Evolutionary conservation across 1,140 invertebrate species (phyloP), one percentile per base, ranked within the genome.

Genomic region (Euwallacea similis): DNA sequence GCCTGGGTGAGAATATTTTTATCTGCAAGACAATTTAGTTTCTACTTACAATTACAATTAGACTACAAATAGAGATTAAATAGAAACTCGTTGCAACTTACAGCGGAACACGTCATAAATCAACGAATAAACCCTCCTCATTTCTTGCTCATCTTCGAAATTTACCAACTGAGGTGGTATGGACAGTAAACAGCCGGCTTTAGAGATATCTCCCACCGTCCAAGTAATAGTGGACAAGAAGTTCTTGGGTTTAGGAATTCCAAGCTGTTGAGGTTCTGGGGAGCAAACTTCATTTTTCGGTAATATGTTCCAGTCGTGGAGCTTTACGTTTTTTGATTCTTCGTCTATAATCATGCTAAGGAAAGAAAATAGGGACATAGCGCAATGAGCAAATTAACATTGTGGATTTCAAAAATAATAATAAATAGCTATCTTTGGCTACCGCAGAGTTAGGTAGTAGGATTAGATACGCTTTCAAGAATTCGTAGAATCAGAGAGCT

Each of bases 91-190:
- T 2, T 33, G 21, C 21, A 33, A 62, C 88, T 87, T 83, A 93
- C 91, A 92, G 79, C 91, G 81, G 66, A 92, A 88, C 2, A 92
- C 90, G 76, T 93, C 91, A 77, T 92, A 93, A 76, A 92, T 89
- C 8, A 93, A 81, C 0, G 89, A 88, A 69, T 90, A 91, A 0
- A 92, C 90, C 72, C 88, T 82, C 70, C 90, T 82, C 90, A 92
- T 92, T 76, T 92, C 89, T 53, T 91, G 89, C 76, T 92, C 90
- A 76, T 93, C 88, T 0, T 82, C 78, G 72, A 89, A 90, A 8
- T 78, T 55, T 0, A 86, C 85, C 0, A 75, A 42, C 61, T 84
- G 61, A 0, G 87, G 84, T 6, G 87, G 87, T 6, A 84, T 84
- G 61, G 78, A 79, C 0, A 90, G 79, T 2, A 90, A 78, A 58